phyloP scores from a whole-genome alignment of 2,888 invertebrate species.

The Papilio protenor region DNA sequence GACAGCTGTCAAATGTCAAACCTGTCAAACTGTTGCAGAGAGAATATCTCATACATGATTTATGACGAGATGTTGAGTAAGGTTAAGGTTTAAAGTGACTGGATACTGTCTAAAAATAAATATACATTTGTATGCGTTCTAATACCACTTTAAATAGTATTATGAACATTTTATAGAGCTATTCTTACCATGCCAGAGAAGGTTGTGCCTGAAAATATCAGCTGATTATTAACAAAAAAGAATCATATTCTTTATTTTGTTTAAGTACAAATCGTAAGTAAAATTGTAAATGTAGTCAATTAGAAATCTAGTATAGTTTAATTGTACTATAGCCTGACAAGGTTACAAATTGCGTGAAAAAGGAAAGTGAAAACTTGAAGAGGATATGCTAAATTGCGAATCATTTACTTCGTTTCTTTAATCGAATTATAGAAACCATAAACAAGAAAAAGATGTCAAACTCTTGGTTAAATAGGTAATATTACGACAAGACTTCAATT shows the following conservation, averaged over 20 bases:
- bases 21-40: constrained; percentile 46
- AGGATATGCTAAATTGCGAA: constrained; percentile 11
- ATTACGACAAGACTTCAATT: not conserved
- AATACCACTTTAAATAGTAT: not conserved
- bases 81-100: constrained; percentile 15
- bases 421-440: not conserved
- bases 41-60: constrained; percentile 26
- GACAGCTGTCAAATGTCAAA: constrained; percentile 46
- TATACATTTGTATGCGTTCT: not conserved
- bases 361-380: not conserved
- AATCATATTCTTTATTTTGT: not conserved
- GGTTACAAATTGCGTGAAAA: constrained; percentile 8
- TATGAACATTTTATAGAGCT: not conserved
- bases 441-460: not conserved
- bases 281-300: not conserved
- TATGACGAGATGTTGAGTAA: constrained; percentile 27
- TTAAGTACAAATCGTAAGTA: not conserved
- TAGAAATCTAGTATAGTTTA: constrained; percentile 8
- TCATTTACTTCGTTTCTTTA: not conserved
- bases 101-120: not conserved
- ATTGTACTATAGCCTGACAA: not conserved
- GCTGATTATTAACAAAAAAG: not conserved
- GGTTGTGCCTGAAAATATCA: not conserved
- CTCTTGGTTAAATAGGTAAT: not conserved
- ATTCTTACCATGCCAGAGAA: not conserved